Conservation (phyloP, 35 echinoderm and acorn worm genomes). For the Apostichopus japonicus region DNA sequence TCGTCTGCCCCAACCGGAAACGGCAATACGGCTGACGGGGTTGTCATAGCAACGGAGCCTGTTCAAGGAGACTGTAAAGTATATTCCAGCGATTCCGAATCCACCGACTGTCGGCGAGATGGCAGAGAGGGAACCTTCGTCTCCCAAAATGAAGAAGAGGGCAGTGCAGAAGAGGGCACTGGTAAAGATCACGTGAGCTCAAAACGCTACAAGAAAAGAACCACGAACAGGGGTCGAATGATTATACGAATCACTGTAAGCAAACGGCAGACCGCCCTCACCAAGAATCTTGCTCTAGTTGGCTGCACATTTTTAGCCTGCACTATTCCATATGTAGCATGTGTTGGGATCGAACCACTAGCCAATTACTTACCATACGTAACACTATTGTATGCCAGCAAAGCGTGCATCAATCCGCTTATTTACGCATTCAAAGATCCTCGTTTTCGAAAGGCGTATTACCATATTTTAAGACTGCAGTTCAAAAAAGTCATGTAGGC, state of each 20-base stretch:
- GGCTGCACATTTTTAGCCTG: constrained; percentile 1
- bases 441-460: constrained; percentile 7
- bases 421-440: constrained; percentile 36
- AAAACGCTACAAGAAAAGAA: constrained; percentile 20
- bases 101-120: neutral
- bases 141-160: constrained; percentile 14
- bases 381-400: neutral
- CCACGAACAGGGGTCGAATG: constrained; percentile 8
- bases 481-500: neutral
- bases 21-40: neutral
- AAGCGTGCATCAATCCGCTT: constrained; percentile 21
- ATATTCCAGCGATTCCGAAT: neutral
- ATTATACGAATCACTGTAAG: constrained; percentile 14
- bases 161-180: neutral
- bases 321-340: constrained; percentile 18
- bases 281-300: constrained; percentile 8
- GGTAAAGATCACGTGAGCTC: neutral
- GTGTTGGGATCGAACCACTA: constrained; percentile 4
- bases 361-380: neutral
- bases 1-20: neutral
- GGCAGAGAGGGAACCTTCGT: neutral
- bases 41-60: neutral
- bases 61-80: neutral
- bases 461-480: constrained; percentile 5
- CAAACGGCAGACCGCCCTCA: constrained; percentile 12